Evolutionary conservation across 64 coral and sea anemone species (phyloP), one percentile per base, ranked within the genome.

Genomic region (Stylophora pistillata): DNA sequence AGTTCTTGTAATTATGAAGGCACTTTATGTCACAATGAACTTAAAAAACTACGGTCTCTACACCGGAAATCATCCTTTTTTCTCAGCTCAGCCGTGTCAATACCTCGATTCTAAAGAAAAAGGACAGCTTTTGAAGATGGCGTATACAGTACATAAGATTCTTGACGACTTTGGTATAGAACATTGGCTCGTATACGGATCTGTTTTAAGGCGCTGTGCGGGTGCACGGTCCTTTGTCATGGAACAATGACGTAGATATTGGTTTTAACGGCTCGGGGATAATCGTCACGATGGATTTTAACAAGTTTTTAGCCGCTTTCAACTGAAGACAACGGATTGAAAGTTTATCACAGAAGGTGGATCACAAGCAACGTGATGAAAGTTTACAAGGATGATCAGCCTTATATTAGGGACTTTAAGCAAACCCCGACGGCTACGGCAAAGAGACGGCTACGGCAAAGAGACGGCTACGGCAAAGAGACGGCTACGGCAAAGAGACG

Each of bases 141-240:
- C 90, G 17, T 71, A 71, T 53, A 25, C 86, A 2, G 64, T 92
- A 1, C 90, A 92, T 60, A 70, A 23, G n/a, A 88, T 92, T 29
- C 62, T 92, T 13, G 90, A 92, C 52, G 76, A 13, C 20, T 53
- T 87, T 41, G 28, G 56, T 14, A 30, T 92, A n/a, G 82, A 86
- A 18, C 90, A 92, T 65, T 92, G 90, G 90, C 65, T 92, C 11
- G 87, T 92, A 74, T 92, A 92, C 69, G 90, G 90, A 1, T 92
- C 90, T 58, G 41, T 92, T 5, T 87, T 87, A n/a, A 30, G 90
- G 90, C 25, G 90, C 90, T 2, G n/a, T 78, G 3, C 60, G 90
- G 1, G 59, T 16, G 29, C 23, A 78, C 9, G 87, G 79, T 20
- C 92, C 92, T 0, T 26, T 94, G 2, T 47, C 92, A 0, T 94